These are phyloP conservation scores for Lycocerus yunnanus DNA, from an alignment of 2,888 invertebrate species.

Conservation along the genomic window DNA sequence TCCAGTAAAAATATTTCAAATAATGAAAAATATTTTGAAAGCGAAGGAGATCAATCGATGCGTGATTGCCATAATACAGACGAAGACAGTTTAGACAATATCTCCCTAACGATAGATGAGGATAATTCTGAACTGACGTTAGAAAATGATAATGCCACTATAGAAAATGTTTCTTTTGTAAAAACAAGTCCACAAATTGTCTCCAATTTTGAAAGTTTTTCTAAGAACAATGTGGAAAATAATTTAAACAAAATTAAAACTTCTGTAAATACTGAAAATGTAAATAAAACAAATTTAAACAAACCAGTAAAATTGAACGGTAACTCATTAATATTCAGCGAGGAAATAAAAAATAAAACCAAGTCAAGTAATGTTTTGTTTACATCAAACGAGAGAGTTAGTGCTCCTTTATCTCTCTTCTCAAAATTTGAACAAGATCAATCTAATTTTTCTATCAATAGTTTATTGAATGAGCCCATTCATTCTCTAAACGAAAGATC, in stretches of 20 bases:
- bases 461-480: constrained; percentile 6
- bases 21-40: neutral
- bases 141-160: neutral
- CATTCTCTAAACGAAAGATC: neutral
- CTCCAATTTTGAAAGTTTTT: neutral
- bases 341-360: neutral
- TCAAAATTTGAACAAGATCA: constrained; percentile 15
- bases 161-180: neutral
- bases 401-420: constrained; percentile 8
- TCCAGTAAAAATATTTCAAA: neutral
- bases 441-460: constrained; percentile 6
- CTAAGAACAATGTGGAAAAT: neutral
- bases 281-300: neutral
- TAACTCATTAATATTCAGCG: neutral
- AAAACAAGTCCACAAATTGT: neutral
- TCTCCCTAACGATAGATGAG: neutral
- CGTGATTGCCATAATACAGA: neutral
- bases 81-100: neutral
- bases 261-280: neutral
- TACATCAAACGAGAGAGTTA: constrained; percentile 9
- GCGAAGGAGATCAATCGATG: neutral
- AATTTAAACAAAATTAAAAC: neutral
- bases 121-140: neutral
- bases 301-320: neutral
- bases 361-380: constrained; percentile 9